Percentiles rank a stretch among this genome's conserved stretches.
These are phyloP conservation scores for Notechis scutatus DNA, from an alignment of 2,113 vertebrate genomes.

Conservation along the genomic window DNA sequence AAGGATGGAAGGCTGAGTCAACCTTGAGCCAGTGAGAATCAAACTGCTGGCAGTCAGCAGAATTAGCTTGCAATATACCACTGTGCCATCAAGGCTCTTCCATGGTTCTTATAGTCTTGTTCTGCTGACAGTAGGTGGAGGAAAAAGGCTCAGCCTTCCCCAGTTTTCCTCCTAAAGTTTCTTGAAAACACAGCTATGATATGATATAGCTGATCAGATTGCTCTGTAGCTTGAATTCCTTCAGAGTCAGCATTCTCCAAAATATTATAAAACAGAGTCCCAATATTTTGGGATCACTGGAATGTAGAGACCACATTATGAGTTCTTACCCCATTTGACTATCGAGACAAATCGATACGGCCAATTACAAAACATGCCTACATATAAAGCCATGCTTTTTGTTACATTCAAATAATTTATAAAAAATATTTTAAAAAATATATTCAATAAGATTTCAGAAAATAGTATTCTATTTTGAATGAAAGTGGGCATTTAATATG, in stretches of 20 bases:
- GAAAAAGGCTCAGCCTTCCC: neutral
- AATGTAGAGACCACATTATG: neutral
- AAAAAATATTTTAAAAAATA: neutral
- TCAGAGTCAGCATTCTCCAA: neutral
- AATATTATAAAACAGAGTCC: neutral
- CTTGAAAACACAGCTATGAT: neutral
- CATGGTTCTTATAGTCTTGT: neutral
- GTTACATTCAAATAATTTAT: neutral
- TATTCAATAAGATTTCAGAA: neutral
- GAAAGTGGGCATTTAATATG: neutral
- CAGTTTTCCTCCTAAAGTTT: neutral
- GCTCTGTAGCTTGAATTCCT: neutral
- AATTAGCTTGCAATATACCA: neutral
- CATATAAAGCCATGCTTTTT: neutral
- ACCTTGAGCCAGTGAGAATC: neutral
- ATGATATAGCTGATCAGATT: neutral
- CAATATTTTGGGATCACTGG: neutral
- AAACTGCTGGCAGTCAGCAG: neutral
- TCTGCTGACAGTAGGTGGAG: neutral
- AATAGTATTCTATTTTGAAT: neutral
- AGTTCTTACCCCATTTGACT: neutral
- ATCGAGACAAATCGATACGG: neutral
- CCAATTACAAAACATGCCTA: neutral
- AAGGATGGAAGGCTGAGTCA: neutral
- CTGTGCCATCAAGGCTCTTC: neutral